Evolutionary conservation across 2,888 invertebrate genomes (phyloP).

Genomic region (Spatulosminthurus flaviceps): DNA sequence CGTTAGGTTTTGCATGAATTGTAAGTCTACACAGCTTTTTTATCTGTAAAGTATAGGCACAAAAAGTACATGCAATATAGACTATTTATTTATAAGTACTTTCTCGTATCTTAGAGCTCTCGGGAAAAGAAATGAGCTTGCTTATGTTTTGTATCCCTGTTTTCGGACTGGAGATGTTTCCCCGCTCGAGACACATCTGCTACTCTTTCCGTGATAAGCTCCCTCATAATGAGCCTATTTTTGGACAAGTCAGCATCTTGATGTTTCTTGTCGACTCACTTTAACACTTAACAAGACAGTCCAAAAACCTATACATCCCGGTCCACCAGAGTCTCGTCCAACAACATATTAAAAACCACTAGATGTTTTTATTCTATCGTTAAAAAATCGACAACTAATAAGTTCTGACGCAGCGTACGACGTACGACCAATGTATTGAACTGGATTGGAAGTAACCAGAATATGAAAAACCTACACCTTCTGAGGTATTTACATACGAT

Average conservation of each 20-base stretch:
- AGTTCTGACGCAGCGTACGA: too few species aligned
- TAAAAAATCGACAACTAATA: too few species aligned
- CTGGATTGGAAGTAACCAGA: too few species aligned
- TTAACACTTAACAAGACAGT: not conserved
- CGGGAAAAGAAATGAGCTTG: constrained; percentile 14
- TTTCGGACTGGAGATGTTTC: constrained; percentile 7
- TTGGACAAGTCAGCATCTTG: constrained; percentile 29
- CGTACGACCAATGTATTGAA: too few species aligned
- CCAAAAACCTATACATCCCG: not conserved
- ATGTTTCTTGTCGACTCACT: constrained; percentile 10
- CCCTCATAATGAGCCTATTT: constrained; percentile 36
- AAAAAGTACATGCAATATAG: too few species aligned
- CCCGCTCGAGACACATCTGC: constrained; percentile 21
- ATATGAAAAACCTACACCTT: too few species aligned
- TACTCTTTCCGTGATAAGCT: constrained; percentile 22
- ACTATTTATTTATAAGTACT: too few species aligned
- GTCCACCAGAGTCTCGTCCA: not conserved
- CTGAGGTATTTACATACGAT: too few species aligned
- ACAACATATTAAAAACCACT: not conserved
- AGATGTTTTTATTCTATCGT: too few species aligned
- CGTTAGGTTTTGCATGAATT: not conserved
- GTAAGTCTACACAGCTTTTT: too few species aligned
- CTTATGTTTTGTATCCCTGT: not conserved
- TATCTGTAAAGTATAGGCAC: not conserved
- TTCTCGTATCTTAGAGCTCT: constrained; percentile 9